Evolutionary conservation across 1,140 invertebrate species (phyloP), one percentile per base, ranked within the genome.

Genomic region (Drosophila sucinea): DNA sequence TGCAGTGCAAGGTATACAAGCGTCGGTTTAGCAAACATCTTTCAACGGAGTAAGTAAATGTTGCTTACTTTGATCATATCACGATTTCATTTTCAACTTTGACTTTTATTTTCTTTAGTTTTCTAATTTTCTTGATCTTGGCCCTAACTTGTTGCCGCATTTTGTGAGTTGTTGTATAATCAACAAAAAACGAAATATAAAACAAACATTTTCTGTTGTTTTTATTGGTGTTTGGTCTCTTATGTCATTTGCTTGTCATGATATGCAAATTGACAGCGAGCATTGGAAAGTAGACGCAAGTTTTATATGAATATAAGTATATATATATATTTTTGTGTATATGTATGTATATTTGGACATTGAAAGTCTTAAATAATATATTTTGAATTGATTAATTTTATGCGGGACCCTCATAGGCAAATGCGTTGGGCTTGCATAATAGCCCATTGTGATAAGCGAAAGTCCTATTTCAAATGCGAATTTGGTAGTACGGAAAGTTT

Each of bases 291-390:
- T 51, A 27, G 7, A 27, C 6, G 8, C 44, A 51, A 51, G 6
- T 23, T 47, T 11, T 40, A 11, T 7, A 35, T 5, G 8, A 7
- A 35, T 35, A 35, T 35, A 35, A 17, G 17, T 35, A 35, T 7
- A 35, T 5, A 35, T 35, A 35, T 35, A 35, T 35, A 35, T 33
- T 56, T 65, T 35, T 68, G 10, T 30, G 17, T 35, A 44, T 55
- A 27, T 33, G 5, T 33, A 5, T 33, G 32, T 33, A 5, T 33
- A 33, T 23, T 23, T 10, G 25, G 23, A 51, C 25, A 51, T 51
- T 51, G 44, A 51, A 63, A 60, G 41, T 57, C 27, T 66, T 71
- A 44, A 66, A 70, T 70, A 74, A 70, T 60, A 64, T 47, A 60
- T 27, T 62, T 44, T 63, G 40, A 35, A 30, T 62, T 51, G 29